A percentile compares a stretch with the other conserved stretches of the same genome.
Conservation (phyloP, 2,113 vertebrate species). For the Xyliphius kryptos region DNA sequence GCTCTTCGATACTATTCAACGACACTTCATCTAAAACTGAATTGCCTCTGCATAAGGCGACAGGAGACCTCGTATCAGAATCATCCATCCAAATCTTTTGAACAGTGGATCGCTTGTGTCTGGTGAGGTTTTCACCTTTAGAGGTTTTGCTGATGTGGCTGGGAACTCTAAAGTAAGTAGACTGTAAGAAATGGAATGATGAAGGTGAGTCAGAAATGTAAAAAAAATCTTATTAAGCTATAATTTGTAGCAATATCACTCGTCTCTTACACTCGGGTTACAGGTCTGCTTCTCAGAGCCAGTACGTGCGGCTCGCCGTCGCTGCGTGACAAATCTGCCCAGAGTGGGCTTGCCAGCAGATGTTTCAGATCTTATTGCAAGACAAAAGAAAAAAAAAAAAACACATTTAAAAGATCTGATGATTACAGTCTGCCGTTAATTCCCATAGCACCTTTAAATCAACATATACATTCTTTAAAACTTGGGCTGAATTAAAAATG, state of each 20-base stretch:
- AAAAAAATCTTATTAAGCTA: neutral
- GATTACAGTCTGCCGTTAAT: no score
- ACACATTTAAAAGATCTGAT: neutral
- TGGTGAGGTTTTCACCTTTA: neutral
- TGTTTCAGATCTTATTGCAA: neutral
- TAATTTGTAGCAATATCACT: neutral
- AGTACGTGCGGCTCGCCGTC: neutral
- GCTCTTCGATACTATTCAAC: constrained; percentile 23
- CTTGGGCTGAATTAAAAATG: no score
- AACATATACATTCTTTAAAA: no score
- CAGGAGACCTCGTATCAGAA: neutral
- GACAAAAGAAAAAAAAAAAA: neutral
- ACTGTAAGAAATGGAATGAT: neutral
- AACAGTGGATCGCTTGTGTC: neutral
- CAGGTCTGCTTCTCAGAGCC: neutral
- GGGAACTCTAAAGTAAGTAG: neutral
- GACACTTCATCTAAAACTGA: constrained; percentile 17
- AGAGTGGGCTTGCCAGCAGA: neutral
- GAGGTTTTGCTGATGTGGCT: neutral
- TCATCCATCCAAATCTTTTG: constrained; percentile 8
- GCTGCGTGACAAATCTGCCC: neutral
- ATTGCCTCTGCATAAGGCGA: neutral
- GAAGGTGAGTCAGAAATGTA: neutral
- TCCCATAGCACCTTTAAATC: no score
- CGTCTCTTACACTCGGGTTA: neutral